phyloP scores from a whole-genome alignment of 2,888 invertebrate genomes.

The Rhingia campestris region DNA sequence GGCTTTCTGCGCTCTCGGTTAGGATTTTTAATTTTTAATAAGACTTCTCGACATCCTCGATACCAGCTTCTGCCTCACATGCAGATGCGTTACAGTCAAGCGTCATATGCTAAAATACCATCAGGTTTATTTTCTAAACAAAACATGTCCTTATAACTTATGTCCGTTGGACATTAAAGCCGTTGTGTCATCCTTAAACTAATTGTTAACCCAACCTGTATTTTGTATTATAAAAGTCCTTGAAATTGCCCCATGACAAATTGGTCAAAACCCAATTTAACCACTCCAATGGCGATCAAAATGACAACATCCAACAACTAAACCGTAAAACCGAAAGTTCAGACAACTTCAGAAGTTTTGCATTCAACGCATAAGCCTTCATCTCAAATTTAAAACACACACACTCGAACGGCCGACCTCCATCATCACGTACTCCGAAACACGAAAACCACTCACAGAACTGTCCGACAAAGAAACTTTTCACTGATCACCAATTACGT shows the following conservation, averaged over 20 bases:
- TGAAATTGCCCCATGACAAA: background rate
- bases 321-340: background rate
- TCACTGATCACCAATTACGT: constrained; percentile 80
- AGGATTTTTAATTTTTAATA: too few relatives aligned
- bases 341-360: background rate
- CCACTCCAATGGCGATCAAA: background rate
- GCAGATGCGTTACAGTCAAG: too few relatives aligned
- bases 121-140: too few relatives aligned
- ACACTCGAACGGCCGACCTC: background rate
- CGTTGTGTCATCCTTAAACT: too few relatives aligned
- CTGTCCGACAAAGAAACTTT: constrained; percentile 76
- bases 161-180: too few relatives aligned
- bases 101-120: too few relatives aligned
- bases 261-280: background rate
- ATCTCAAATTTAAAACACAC: constrained; percentile 21
- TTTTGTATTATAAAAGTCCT: too few relatives aligned
- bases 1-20: too few relatives aligned
- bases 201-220: too few relatives aligned
- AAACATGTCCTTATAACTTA: too few relatives aligned
- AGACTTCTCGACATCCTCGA: too few relatives aligned
- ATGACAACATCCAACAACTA: constrained; percentile 1
- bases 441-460: constrained; percentile 36
- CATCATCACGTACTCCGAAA: constrained; percentile 63
- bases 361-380: constrained; percentile 35
- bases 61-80: too few relatives aligned